Conservation (phyloP, 2,113 vertebrate genomes). For the Malurus melanocephalus region DNA sequence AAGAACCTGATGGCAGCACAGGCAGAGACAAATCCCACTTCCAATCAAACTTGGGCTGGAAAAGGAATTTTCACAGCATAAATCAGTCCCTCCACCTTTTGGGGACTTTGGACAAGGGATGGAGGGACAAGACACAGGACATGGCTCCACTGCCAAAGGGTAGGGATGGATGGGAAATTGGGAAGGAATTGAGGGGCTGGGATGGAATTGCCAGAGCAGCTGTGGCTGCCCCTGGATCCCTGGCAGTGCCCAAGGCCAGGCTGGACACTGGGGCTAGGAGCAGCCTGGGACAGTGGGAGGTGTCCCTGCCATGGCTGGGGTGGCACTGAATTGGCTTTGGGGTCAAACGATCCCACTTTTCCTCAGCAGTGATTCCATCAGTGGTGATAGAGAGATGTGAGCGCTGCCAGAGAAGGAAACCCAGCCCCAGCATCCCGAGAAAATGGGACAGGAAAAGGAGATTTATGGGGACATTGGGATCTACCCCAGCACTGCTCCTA, state of each 20-base stretch:
- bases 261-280: accelerated
- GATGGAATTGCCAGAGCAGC: neutral
- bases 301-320: neutral
- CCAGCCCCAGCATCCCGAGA: neutral
- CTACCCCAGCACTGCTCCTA: neutral
- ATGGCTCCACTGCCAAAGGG: neutral
- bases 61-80: neutral
- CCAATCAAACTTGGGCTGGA: neutral
- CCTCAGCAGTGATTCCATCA: neutral
- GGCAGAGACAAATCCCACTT: neutral
- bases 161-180: neutral
- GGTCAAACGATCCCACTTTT: neutral
- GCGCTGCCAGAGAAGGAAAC: neutral
- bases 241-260: neutral
- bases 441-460: accelerated
- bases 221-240: neutral
- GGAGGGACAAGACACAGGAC: neutral
- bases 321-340: accelerated
- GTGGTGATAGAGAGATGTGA: neutral
- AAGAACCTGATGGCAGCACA: neutral
- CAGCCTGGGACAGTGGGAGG: neutral
- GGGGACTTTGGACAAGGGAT: neutral
- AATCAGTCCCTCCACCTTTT: neutral
- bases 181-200: neutral
- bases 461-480: accelerated